phyloP scores from a whole-genome alignment of 2,797 vertebrate species.

The Periparus ater region DNA sequence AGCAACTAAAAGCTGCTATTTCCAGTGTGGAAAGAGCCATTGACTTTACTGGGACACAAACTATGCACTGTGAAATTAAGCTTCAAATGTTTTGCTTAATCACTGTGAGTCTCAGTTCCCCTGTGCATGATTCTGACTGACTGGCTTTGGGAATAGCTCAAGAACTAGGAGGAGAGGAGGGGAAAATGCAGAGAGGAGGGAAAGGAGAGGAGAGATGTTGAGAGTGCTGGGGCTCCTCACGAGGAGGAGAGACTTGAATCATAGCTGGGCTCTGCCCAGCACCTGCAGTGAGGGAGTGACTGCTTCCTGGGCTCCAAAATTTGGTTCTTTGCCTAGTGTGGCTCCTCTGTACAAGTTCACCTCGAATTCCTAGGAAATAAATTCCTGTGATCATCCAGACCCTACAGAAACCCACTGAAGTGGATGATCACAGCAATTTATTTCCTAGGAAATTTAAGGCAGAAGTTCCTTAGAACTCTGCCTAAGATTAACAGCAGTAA shows the following conservation, averaged over 20 bases:
- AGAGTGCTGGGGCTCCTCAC: not conserved
- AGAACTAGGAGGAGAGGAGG: not conserved
- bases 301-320: not conserved
- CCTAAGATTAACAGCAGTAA: not conserved
- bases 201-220: not conserved
- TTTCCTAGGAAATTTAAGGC: too few species aligned
- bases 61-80: not conserved
- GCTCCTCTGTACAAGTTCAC: not conserved
- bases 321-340: not conserved
- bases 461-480: not conserved
- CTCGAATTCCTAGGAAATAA: not conserved
- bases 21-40: not conserved
- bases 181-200: rapidly evolving
- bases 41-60: not conserved
- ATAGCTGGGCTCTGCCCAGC: not conserved
- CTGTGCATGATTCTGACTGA: not conserved
- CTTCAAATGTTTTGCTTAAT: not conserved
- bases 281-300: not conserved
- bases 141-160: not conserved
- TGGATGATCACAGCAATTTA: too few species aligned
- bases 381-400: not conserved
- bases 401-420: not conserved
- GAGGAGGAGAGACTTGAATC: not conserved
- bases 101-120: not conserved
- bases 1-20: not conserved